Conservation (phyloP, 2,113 vertebrate species). For the Notothenia coriiceps region DNA sequence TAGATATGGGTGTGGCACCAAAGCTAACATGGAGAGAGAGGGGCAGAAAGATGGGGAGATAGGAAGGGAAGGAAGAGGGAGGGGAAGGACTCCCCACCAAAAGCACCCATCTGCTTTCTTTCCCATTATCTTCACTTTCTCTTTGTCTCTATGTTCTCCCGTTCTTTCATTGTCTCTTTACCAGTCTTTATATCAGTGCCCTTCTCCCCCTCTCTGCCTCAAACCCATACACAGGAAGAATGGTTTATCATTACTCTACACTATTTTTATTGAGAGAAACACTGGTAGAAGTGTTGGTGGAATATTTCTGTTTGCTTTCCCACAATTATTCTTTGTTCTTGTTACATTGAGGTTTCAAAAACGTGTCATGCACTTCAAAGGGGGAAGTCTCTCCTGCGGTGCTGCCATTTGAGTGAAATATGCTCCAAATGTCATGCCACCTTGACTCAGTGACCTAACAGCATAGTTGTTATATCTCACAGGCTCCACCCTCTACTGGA, state of each 20-base stretch:
- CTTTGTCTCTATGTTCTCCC: constrained; percentile 68
- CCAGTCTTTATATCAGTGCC: constrained; percentile 30
- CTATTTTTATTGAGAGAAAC: not conserved
- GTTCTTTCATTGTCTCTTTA: constrained; percentile 60
- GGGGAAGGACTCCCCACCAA: constrained; percentile 40
- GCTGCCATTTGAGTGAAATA: constrained; percentile 36
- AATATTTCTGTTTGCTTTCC: constrained; percentile 18
- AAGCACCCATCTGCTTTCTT: constrained; percentile 76
- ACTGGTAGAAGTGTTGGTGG: constrained; percentile 36
- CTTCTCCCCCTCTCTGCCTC: constrained; percentile 30
- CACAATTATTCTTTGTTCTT: constrained; percentile 5
- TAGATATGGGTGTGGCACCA: constrained; percentile 68
- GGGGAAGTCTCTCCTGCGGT: constrained; percentile 33
- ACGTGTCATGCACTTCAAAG: constrained; percentile 48
- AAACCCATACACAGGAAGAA: constrained; percentile 6
- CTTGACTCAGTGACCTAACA: not conserved
- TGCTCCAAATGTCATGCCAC: not conserved
- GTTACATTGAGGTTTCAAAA: constrained; percentile 40
- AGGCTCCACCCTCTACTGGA: too few species aligned
- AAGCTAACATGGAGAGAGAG: constrained; percentile 36
- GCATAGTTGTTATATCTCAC: too few species aligned
- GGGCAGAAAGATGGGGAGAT: not conserved
- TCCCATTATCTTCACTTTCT: constrained; percentile 67
- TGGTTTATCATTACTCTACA: not conserved
- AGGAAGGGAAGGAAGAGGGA: constrained; percentile 9